Evolutionary conservation across 2,797 vertebrate species (phyloP), one percentile per base, ranked within the genome.

Genomic region (Hirundo rustica): DNA sequence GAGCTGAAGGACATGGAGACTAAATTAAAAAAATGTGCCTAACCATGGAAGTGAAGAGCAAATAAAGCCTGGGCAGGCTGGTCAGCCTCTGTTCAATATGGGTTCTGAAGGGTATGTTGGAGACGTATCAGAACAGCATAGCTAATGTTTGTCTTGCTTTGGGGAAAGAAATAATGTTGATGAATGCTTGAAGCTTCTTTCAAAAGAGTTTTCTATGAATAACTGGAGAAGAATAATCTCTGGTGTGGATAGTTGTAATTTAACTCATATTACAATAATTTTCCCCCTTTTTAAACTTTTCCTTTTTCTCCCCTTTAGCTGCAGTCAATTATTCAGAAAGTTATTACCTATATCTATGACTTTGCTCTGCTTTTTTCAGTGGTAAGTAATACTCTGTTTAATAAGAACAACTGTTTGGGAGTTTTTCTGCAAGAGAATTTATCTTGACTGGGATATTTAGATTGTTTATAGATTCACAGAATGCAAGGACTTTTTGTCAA

Each of bases 311-410:
- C 11, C 13, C 50, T 94, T 50, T 94, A 99, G 99, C 97, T 99
- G 92, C 99, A 99, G 97, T 99, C 98, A 13, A 98, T 99, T 92
- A 99, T 99, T 97, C 98, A 97, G 96, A 99, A 99, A 97, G 98
- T 99, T 92, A 99, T 99, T 80, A 96, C 97, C 65, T 98, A 99
- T 95, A 99, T 99, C 95, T 97, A 98, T 16, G 99, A 99, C 96
- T 99, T 99, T 95, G 98, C 99, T 4, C 48, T 99, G 88, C 99
- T 99, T 94, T 99, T 99, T 97, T 99, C 99, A 68, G 99, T 99
- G 99, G 99, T 99, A 97, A 98, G 98, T 98, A 55, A 48, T 25
- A 11, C 8, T 91, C 62, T 88, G 26, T 21, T 67, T 68, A 58
- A 51, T 65, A 47, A 60, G n/a, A 60, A 57, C 17, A 47, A 14